Conservation (phyloP, 2,888 invertebrate species). For the Deilephila elpenor region DNA sequence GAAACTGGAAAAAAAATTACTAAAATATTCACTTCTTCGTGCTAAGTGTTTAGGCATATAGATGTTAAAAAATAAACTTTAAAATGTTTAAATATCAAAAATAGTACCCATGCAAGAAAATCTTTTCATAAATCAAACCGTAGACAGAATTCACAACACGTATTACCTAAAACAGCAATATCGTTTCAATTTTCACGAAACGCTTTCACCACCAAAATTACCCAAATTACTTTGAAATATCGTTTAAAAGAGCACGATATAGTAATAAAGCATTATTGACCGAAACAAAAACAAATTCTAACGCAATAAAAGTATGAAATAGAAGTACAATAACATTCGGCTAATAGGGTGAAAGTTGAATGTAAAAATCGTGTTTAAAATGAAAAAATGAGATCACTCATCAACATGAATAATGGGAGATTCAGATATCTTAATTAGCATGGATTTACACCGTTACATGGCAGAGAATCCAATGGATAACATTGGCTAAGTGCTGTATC, state of each 20-base stretch:
- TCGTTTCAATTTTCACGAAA: slow-evolving; percentile 43
- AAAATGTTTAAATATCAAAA: neutral
- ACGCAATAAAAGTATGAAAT: slow-evolving; percentile 48
- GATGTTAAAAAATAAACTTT: no score
- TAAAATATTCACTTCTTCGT: no score
- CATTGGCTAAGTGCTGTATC: slow-evolving; percentile 7
- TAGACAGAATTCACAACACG: slow-evolving; percentile 8
- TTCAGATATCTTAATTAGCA: slow-evolving; percentile 70
- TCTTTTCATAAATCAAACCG: neutral
- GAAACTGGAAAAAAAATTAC: no score
- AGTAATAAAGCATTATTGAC: slow-evolving; percentile 60
- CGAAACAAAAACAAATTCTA: slow-evolving; percentile 58
- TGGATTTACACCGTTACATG: slow-evolving; percentile 61
- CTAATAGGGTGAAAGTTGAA: slow-evolving; percentile 36
- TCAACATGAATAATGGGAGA: slow-evolving; percentile 57
- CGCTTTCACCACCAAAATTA: slow-evolving; percentile 41
- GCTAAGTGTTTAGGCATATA: no score
- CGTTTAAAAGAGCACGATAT: slow-evolving; percentile 59
- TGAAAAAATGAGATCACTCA: slow-evolving; percentile 52
- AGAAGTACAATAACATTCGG: slow-evolving; percentile 36
- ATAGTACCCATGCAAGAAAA: no score
- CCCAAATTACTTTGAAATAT: slow-evolving; percentile 35
- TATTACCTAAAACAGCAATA: slow-evolving; percentile 35
- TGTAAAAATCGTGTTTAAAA: slow-evolving; percentile 43
- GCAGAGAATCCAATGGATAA: slow-evolving; percentile 42